Conservation (phyloP, 2,888 invertebrate species). For the Heliconius aoede region DNA sequence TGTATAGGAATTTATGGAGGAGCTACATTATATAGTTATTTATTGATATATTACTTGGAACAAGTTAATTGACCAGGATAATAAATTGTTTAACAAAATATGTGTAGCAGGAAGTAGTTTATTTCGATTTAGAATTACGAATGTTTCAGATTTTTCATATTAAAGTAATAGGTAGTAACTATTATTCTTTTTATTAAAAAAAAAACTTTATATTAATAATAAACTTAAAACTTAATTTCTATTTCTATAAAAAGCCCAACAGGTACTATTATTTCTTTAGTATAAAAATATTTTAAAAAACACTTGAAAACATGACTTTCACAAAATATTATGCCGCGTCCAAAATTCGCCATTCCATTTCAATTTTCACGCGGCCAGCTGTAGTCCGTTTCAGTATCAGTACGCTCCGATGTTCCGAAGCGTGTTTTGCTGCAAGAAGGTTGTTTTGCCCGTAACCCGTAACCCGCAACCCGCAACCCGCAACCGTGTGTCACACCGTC, state of each 20-base stretch:
- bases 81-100: conserved; percentile 22
- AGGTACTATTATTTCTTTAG: too few species aligned
- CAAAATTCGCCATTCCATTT: conserved; percentile 44
- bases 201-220: too few species aligned
- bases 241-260: not conserved
- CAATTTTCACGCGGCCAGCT: conserved; percentile 38
- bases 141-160: not conserved
- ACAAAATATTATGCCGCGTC: conserved; percentile 54
- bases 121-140: not conserved
- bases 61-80: conserved; percentile 19
- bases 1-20: conserved; percentile 54
- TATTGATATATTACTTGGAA: conserved; percentile 37
- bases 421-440: conserved; percentile 81
- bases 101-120: not conserved
- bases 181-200: too few species aligned
- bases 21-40: conserved; percentile 48
- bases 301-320: not conserved
- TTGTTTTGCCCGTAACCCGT: conserved; percentile 51
- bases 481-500: conserved; percentile 18
- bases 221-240: too few species aligned
- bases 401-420: conserved; percentile 74
- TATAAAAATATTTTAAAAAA: too few species aligned
- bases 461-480: too few species aligned
- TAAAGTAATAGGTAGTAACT: too few species aligned
- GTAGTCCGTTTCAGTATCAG: conserved; percentile 66